Base-by-base conservation (phyloP, 2,113 vertebrate genomes). In the Alligator sinensis region DNA sequence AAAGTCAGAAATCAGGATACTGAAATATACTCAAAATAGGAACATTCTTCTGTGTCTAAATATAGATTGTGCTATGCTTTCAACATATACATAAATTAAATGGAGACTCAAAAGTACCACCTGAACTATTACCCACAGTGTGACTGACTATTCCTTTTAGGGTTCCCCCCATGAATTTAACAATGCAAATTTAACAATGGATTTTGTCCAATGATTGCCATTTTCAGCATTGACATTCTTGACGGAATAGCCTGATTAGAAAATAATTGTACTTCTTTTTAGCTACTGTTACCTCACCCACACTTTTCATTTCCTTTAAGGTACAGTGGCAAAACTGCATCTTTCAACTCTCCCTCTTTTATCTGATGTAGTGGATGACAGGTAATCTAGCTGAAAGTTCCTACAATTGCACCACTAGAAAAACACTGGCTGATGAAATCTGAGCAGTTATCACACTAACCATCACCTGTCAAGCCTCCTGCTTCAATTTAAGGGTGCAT, bases 361-460 rank as follows among this genome's bases (percentile, higher is more conserved):
- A 99, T 99, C 99, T 99, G 99, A 99, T 99, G 99, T 98, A 98
- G 98, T 98, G 98, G 98, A 98, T 99, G 99, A 99, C 98, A 99
- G 98, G 98, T 99, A 99, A 99, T 99, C 99, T 99, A 98, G 98
- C 98, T 99, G 98, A 99, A 99, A 99, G 99, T 99, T 99, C 98
- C 98, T 98, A 99, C 99, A 99, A 99, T 99, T 99, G 98, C 98
- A 98, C 98, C 98, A 98, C 98, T 97, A 99, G 98, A 98, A 98
- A 98, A 98, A 98, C 98, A 98, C 96, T 96, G 97, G 98, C 98
- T 99, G 99, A 99, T 99, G 99, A 99, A 99, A 99, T 99, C 99
- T 99, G 98, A 99, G 99, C 98, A 99, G 99, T 99, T 99, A 99
- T 99, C 99, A 99, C 98, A 98, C 98, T 99, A 99, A 99, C 99